Percentiles rank a stretch among this genome's conserved stretches.
phyloP scores from a whole-genome alignment of 1,140 invertebrate genomes.

The Holcopasites calliopsidis region DNA sequence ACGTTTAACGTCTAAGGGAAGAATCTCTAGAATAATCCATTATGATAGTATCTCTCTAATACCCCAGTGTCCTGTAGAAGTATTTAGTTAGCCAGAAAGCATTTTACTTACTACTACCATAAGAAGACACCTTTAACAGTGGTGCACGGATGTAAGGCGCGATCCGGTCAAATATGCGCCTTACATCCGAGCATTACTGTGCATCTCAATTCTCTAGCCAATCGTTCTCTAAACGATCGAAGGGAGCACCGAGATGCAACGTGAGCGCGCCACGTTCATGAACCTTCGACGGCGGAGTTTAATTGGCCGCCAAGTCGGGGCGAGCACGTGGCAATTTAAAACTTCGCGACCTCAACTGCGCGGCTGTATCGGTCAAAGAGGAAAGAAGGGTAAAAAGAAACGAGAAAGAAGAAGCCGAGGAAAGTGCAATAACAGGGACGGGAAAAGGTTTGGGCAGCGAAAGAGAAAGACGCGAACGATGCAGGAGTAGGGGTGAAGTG shows the following conservation, averaged over 20 bases:
- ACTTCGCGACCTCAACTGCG: slow-evolving; percentile 54
- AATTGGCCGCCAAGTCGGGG: slow-evolving; percentile 43
- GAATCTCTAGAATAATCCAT: no score
- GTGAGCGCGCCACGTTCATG: slow-evolving; percentile 23
- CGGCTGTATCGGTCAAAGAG: slow-evolving; percentile 13
- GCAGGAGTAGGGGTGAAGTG: slow-evolving; percentile 54
- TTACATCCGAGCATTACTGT: no score
- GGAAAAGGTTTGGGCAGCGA: background rate
- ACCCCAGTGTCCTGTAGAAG: no score
- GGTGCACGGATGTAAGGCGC: no score
- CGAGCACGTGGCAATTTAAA: slow-evolving; percentile 61
- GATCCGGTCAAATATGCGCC: no score
- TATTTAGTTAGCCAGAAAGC: no score
- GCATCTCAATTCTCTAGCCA: background rate
- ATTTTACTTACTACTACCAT: no score
- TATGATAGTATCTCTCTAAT: no score
- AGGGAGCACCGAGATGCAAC: background rate
- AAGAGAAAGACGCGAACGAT: slow-evolving; percentile 4
- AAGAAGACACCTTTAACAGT: no score
- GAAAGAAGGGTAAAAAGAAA: background rate
- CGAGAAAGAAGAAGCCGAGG: background rate
- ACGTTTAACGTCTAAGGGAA: no score
- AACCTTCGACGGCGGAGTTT: slow-evolving; percentile 32
- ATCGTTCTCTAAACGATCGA: slow-evolving; percentile 11
- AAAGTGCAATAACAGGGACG: slow-evolving; percentile 14